phyloP scores from a whole-genome alignment of 2,888 invertebrate genomes.

The Orchestes rusci region DNA sequence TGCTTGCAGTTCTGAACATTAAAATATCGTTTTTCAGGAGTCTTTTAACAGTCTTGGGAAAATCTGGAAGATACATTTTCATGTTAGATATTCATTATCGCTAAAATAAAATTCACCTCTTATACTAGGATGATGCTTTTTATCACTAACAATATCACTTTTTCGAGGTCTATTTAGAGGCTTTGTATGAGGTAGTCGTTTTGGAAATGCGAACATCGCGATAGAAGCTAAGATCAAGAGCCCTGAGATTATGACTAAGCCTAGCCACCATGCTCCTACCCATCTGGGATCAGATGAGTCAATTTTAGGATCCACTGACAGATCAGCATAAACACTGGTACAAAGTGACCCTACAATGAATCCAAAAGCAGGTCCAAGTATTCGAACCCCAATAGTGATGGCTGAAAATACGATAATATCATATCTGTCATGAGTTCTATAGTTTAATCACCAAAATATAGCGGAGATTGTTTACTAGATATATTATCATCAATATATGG shows the following conservation, averaged over 20 bases:
- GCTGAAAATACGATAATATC: too few species aligned
- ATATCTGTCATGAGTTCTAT: too few species aligned
- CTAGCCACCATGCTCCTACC: conserved; percentile 98
- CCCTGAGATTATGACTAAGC: conserved; percentile 76
- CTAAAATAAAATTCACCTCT: conserved; percentile 37
- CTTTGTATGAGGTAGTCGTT: conserved; percentile 55
- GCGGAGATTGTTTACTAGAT: conserved; percentile 82
- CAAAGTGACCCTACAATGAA: conserved; percentile 86
- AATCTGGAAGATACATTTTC: conserved; percentile 54
- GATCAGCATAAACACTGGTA: conserved; percentile 79
- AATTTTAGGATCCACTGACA: conserved; percentile 65
- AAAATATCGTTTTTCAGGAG: conserved; percentile 83
- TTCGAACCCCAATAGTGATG: conserved; percentile 85
- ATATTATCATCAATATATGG: conserved; percentile 94
- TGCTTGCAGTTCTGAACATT: conserved; percentile 86
- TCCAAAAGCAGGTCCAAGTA: conserved; percentile 84
- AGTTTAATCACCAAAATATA: conserved; percentile 85
- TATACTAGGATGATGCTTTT: conserved; percentile 45
- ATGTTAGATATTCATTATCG: too few species aligned
- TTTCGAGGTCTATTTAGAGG: conserved; percentile 31
- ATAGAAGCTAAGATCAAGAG: conserved; percentile 75
- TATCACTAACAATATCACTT: conserved; percentile 39
- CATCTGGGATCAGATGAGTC: conserved; percentile 77
- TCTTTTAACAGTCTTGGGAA: conserved; percentile 69
- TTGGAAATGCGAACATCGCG: conserved; percentile 88